Evolutionary conservation across 1,140 invertebrate genomes (phyloP).

Genomic region (Formica exsecta): DNA sequence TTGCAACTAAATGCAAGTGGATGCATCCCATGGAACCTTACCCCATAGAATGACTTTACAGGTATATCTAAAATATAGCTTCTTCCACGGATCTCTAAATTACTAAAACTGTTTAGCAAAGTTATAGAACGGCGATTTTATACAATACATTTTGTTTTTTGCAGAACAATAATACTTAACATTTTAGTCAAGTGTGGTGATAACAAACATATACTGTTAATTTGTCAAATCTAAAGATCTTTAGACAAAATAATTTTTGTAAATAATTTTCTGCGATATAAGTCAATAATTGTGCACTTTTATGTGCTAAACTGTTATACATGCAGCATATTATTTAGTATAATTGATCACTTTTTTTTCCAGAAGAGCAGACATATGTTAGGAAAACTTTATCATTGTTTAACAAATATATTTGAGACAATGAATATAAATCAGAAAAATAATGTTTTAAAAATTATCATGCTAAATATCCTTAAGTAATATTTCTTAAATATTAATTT

Average conservation of each 20-base stretch:
- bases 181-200: constrained; percentile 71
- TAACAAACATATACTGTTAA: constrained; percentile 69
- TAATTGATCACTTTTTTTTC: constrained; percentile 11
- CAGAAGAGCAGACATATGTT: constrained; percentile 18
- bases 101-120: constrained; percentile 72
- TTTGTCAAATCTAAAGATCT: constrained; percentile 47
- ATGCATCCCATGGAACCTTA: constrained; percentile 86
- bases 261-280: constrained; percentile 1
- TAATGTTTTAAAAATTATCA: constrained; percentile 42
- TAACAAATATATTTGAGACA: neutral
- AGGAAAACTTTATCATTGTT: constrained; percentile 11
- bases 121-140: constrained; percentile 65
- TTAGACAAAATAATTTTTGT: constrained; percentile 11
- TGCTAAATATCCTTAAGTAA: constrained; percentile 60
- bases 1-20: constrained; percentile 87
- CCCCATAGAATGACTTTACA: constrained; percentile 86
- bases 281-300: neutral
- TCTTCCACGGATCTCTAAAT: constrained; percentile 74
- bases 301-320: constrained; percentile 17
- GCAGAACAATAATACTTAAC: constrained; percentile 72
- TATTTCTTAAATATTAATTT: constrained; percentile 18
- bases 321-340: neutral
- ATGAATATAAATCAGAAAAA: constrained; percentile 9
- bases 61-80: constrained; percentile 83
- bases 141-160: constrained; percentile 44